Evolutionary conservation across 1,140 invertebrate genomes (phyloP).

Genomic region (Drosophila ambigua): DNA sequence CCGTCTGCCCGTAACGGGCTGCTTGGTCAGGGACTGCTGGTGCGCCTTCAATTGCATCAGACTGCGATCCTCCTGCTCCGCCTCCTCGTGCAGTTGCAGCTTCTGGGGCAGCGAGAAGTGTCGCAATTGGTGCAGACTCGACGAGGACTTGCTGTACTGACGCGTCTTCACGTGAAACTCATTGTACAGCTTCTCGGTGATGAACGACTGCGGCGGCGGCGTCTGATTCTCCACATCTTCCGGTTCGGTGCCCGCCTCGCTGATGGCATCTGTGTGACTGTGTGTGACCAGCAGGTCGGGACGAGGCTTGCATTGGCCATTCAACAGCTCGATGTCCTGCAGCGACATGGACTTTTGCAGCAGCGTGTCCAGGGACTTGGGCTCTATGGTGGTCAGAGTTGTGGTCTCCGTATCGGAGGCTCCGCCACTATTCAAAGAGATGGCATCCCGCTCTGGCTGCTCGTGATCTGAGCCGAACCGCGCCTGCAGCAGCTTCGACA

Average conservation of each 20-base stretch:
- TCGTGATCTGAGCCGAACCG: constrained; percentile 83
- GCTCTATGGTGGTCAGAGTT: constrained; percentile 70
- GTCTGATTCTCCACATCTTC: constrained; percentile 78
- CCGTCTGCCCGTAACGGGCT: constrained; percentile 68
- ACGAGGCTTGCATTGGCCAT: constrained; percentile 61
- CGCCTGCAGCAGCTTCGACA: constrained; percentile 86
- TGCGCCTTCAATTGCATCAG: constrained; percentile 58
- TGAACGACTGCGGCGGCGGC: constrained; percentile 85
- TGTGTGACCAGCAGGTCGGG: constrained; percentile 70
- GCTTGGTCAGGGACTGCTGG: constrained; percentile 45
- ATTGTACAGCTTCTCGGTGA: constrained; percentile 86
- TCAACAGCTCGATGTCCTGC: constrained; percentile 77
- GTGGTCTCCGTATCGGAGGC: constrained; percentile 74
- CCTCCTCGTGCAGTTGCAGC: constrained; percentile 69
- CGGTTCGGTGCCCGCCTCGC: constrained; percentile 73
- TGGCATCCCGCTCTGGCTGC: constrained; percentile 40
- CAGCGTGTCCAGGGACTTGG: constrained; percentile 61
- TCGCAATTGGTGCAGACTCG: constrained; percentile 85
- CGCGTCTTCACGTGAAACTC: constrained; percentile 87
- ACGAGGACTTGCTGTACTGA: constrained; percentile 86
- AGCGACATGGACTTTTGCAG: constrained; percentile 79
- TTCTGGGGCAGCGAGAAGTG: constrained; percentile 80
- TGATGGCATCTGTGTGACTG: constrained; percentile 63
- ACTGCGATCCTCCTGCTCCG: constrained; percentile 62
- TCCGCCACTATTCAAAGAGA: constrained; percentile 59